Base-by-base conservation (phyloP, 2,797 vertebrate species). In the Etheostoma nigrum region DNA sequence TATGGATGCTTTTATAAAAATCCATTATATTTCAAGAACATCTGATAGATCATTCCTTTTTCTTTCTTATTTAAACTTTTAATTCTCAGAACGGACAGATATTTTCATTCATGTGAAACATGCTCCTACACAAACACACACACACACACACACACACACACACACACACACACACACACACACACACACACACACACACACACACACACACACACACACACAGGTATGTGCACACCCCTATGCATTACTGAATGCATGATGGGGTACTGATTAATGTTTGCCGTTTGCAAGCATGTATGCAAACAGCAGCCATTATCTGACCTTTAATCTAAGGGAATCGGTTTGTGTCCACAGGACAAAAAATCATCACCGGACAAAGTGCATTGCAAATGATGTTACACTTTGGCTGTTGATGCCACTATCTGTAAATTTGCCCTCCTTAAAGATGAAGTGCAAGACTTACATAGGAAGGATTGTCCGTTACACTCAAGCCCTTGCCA, bases 241-340 rank as follows among this genome's bases (percentile, higher is more conserved):
- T 23, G 70, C 33, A 48, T 59, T 19, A n/a, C 47, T 18, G 21
- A 76, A 82, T 67, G 69, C 80, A 62, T 71, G 63, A 67, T 74
- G 57, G 63, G 64, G 67, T 73, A 58, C 62, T 79, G 78, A 87
- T 59, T 72, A 61, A 79, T 72, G 73, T 85, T 83, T 83, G 85
- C 62, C 66, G 64, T 90, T 88, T 86, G 61, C 73, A 83, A 66
- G 27, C 52, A 63, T 66, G 23, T 44, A 40, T 45, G 70, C 53
- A 81, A 74, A 78, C 62, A 71, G 19, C 60, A 60, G 73, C 58
- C 76, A 70, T 84, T 73, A 82, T 30, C 25, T 84, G 88, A 88
- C 70, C 79, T 80, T 85, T 78, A 7, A 19, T 52, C 61, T 9
- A 18, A 49, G 12, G 64, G 59, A 74, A 48, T 42, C 51, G 40